Base-by-base conservation (phyloP, 2,797 vertebrate species). In the Micropoecilia bifurca region DNA sequence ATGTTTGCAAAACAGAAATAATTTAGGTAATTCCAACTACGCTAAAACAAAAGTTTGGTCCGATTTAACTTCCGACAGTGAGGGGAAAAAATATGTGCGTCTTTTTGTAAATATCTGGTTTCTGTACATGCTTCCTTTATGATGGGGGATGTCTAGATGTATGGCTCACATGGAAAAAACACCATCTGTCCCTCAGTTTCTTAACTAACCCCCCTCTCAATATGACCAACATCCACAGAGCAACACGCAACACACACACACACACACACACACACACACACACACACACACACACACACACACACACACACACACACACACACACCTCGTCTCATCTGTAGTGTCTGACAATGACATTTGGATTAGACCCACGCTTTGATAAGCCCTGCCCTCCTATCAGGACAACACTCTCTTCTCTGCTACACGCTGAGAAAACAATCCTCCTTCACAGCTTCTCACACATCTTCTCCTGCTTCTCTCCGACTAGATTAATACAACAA, bases 131-230 rank as follows among this genome's bases (percentile, higher is more conserved):
- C 22, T 66, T 33, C n/a, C 14, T 39, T 48, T 78, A 83, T 82
- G 84, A 78, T 74, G 71, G 66, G 72, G 36, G 16, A 22, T 85
- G 81, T 75, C 72, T 59, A 18, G 75, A 86, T 75, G 20, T 30
- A 72, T 80, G 84, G 79, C 83, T 80, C 88, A 82, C 89, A 88
- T 73, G 82, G 87, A 92, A 28, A 93, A 95, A 94, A 94, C 92
- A 95, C 93, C 94, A 95, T 94, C 93, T 94, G 94, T 92, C 83
- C 73, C 84, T 87, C 71, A 86, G 18, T 85, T 86, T 78, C 79
- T 77, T 74, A 71, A 80, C 79, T 78, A 87, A 25, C 57, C 80
- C 85, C 85, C 83, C 76, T 75, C 80, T 76, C 61, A 46, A 74
- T 76, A 86, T 75, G 80, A 87, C 81, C 75, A 30, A 74, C 8